Evolutionary conservation across 2,888 invertebrate genomes (phyloP).

Genomic region (Nycteola revayana): DNA sequence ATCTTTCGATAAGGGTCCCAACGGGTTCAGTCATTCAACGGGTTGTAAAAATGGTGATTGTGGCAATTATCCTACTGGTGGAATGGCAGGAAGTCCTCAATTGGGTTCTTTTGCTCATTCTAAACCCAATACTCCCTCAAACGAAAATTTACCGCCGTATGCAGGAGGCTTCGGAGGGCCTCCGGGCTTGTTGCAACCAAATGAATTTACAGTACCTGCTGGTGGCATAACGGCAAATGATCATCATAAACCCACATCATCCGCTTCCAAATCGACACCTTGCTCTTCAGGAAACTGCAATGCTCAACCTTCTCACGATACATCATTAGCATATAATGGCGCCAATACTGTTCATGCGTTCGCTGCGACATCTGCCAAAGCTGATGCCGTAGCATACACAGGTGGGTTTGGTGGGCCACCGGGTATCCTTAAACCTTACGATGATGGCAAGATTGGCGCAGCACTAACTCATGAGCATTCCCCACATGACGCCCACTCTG

Average conservation of each 20-base stretch:
- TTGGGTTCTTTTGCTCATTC: conserved; percentile 5
- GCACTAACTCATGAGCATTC: conserved; percentile 13
- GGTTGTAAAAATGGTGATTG: not conserved
- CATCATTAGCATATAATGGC: conserved; percentile 4
- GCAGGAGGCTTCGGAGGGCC: conserved; percentile 51
- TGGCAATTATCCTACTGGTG: not conserved
- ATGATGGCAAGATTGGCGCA: conserved; percentile 44
- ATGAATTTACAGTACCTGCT: conserved; percentile 31
- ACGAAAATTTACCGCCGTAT: conserved; percentile 29
- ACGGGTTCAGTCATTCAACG: no score
- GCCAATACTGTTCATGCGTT: conserved; percentile 13
- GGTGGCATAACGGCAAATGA: conserved; percentile 6
- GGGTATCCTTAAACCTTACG: conserved; percentile 63
- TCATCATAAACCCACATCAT: conserved; percentile 12
- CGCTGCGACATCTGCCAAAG: conserved; percentile 40
- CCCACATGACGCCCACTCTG: conserved; percentile 5
- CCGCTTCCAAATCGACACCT: conserved; percentile 12
- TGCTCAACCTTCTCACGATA: conserved; percentile 3
- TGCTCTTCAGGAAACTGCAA: conserved; percentile 37
- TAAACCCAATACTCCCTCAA: conserved; percentile 1
- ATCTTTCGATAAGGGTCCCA: not conserved
- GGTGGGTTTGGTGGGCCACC: conserved; percentile 74
- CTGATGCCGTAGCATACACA: conserved; percentile 53
- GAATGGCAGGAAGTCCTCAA: conserved; percentile 2
- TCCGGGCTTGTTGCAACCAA: conserved; percentile 51